Base-by-base conservation (phyloP, 2,113 vertebrate genomes). In the Hymenochirus boettgeri region DNA sequence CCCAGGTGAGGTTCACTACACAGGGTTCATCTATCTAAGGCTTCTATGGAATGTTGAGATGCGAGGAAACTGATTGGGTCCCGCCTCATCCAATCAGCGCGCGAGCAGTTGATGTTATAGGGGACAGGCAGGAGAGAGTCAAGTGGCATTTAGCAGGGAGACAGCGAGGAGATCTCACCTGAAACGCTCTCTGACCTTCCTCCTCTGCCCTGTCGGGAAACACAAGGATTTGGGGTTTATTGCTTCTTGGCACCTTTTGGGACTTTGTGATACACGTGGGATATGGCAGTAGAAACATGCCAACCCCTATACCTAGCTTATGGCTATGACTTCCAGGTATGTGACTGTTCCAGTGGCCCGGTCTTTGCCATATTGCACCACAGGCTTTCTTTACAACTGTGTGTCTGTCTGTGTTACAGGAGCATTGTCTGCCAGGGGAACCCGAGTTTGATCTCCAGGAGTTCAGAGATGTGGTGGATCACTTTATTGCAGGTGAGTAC, bases 401-500 rank as follows among this genome's bases (percentile, higher is more conserved):
- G 46, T 72, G 50, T 23, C 11, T 66, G 65, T 56, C 2, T 17
- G 0, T 57, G 2, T 74, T 56, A 27, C 76, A 91, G 88, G 70
- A 13, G 52, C 57, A 15, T 7, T 79, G 85, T 74, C 74, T 85
- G 65, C 82, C 75, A 46, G 71, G 75, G 1, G 83, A 77, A 21
- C 70, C 39, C 0, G 74, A 86, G 31, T 82, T 80, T 42, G 80
- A 85, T 29, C 83, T 91, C 62, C 91, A 87, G 65, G 81, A 87
- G 8, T 91, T 93, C 82, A 82, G 82, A 67, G 87, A 89, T 69
- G 86, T 85, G 3, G 86, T 85, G 0, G 70, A 89, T 69, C 83
- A 83, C 47, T 88, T 93, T 25, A 77, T 89, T 25, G 73, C 89
- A 76, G 93, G 94, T 87, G 81, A 90, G 91, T 79, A 2, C 2